Base-by-base conservation (phyloP, 2,888 invertebrate species). In the Polymixis lichenea region DNA sequence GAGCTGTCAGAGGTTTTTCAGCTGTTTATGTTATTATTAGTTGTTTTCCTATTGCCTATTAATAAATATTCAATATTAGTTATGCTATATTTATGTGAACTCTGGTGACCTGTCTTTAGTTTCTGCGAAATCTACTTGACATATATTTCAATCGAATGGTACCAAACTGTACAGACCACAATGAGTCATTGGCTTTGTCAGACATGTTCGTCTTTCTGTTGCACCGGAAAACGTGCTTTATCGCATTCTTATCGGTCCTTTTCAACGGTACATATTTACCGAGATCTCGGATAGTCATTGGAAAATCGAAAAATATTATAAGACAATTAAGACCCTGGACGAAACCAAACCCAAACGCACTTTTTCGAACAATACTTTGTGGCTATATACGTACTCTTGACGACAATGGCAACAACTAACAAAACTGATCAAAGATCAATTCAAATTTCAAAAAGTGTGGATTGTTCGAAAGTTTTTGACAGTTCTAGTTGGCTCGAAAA, bases 111-210 rank as follows among this genome's bases (percentile, higher is more conserved):
- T 70, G 64, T 71, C 32, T 43, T 46, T 49, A 19, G 22, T 68
- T 75, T 75, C 68, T 38, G 28, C 32, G 60, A 80, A 85, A 6
- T 51, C 15, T 46, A 22, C 22, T 32, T 60, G 17, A 64, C 17
- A 8, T 65, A 43, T 15, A 67, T 67, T 55, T 66, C 4, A 65
- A 67, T 56, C 15, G 15, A 32, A 15, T 51, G 71, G 32, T n/a
- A 15, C 15, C 8, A 38, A 55, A 1, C 9, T 64, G 13, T 74
- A 13, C 51, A 25, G 22, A 72, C 56, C 70, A 32, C 46, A 56
- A 46, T 85, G 86, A 83, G 38, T 85, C 83, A 85, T 58, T 55
- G 60, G 25, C 25, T 51, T 72, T 15, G 66, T 81, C 72, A 58
- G 53, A 70, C 55, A 32, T 67, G 17, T 78, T 60, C 65, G 28